phyloP scores from a whole-genome alignment of 1,140 invertebrate genomes.

The Colletes gigas region DNA sequence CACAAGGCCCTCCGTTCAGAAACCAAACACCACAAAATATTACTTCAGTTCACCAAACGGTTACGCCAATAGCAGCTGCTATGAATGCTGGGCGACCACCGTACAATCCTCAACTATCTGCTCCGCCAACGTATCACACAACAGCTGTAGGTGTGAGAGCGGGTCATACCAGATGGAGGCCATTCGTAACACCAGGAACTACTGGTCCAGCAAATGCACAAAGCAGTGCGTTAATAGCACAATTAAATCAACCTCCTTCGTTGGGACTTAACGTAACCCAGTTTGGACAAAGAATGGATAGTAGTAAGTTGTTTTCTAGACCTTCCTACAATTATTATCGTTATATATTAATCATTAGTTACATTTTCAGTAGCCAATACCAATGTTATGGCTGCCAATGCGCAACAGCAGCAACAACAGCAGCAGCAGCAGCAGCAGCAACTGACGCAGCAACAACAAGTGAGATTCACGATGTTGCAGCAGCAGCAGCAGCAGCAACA shows the following conservation, averaged over 20 bases:
- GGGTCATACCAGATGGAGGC: slow-evolving; percentile 74
- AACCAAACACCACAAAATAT: slow-evolving; percentile 77
- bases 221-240: slow-evolving; percentile 85
- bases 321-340: no score
- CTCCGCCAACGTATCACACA: slow-evolving; percentile 82
- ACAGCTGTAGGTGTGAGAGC: slow-evolving; percentile 67
- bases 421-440: slow-evolving; percentile 66
- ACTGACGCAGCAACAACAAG: slow-evolving; percentile 75
- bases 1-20: slow-evolving; percentile 72
- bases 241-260: slow-evolving; percentile 84
- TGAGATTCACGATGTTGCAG: slow-evolving; percentile 64
- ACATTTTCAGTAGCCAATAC: slow-evolving; percentile 60
- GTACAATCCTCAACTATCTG: slow-evolving; percentile 80
- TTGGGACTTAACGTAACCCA: slow-evolving; percentile 81
- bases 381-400: slow-evolving; percentile 76
- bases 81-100: slow-evolving; percentile 70
- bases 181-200: slow-evolving; percentile 73
- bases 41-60: slow-evolving; percentile 72
- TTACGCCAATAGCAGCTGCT: slow-evolving; percentile 70
- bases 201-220: slow-evolving; percentile 77
- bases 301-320: slow-evolving; percentile 62
- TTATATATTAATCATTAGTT: neutral
- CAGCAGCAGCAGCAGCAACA: slow-evolving; percentile 78
- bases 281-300: slow-evolving; percentile 81
- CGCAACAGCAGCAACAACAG: slow-evolving; percentile 77